Percentiles rank a stretch among this genome's conserved stretches.
phyloP scores from a whole-genome alignment of 2,797 vertebrate species.

The Heterohyrax brucei region DNA sequence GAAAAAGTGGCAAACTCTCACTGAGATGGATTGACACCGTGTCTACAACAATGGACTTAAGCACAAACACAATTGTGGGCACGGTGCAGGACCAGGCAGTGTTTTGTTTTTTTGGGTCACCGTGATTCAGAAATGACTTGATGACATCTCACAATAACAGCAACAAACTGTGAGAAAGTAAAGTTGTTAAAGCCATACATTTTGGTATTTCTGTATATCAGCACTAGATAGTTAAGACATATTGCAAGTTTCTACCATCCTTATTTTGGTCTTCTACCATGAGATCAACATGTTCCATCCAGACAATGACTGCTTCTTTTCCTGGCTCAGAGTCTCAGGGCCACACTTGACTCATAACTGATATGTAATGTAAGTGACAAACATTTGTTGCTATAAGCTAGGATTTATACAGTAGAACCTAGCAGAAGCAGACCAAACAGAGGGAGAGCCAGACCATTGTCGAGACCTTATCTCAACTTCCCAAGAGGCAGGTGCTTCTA shows the following conservation, averaged over 20 bases:
- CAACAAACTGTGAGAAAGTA: too few relatives aligned
- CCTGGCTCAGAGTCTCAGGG: not conserved
- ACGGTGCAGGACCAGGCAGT: too few relatives aligned
- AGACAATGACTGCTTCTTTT: not conserved
- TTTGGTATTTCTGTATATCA: too few relatives aligned
- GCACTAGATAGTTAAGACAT: too few relatives aligned
- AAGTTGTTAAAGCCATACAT: too few relatives aligned
- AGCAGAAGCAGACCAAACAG: not conserved
- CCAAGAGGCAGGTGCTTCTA: not conserved
- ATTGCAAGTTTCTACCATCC: not conserved
- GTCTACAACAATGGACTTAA: too few relatives aligned
- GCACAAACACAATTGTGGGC: too few relatives aligned
- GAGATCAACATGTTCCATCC: not conserved
- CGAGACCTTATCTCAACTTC: not conserved
- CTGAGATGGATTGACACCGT: too few relatives aligned
- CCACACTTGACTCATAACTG: not conserved
- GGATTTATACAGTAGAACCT: constrained; percentile 1
- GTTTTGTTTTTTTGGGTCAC: too few relatives aligned
- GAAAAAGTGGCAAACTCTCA: too few relatives aligned
- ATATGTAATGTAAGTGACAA: not conserved
- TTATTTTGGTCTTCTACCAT: not conserved
- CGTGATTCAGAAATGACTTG: too few relatives aligned
- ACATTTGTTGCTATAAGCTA: not conserved
- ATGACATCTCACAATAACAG: too few relatives aligned
- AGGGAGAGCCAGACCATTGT: not conserved